phyloP scores from a whole-genome alignment of 2,113 vertebrate species.

The Chroicocephalus ridibundus region DNA sequence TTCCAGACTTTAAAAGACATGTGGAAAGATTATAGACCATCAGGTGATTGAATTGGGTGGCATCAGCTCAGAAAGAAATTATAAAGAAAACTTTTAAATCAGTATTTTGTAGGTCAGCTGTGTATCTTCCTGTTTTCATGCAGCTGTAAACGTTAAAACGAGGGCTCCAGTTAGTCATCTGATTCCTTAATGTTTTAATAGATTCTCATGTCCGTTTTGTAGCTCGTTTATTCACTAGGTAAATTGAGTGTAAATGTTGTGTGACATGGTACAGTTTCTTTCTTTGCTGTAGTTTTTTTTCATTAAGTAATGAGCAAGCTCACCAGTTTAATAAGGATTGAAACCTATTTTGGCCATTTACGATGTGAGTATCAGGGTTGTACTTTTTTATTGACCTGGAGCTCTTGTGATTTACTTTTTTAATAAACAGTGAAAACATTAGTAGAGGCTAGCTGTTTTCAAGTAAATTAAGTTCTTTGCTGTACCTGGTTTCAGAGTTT shows the following conservation, averaged over 20 bases:
- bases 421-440: slow-evolving; percentile 30
- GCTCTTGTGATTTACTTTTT: slow-evolving; percentile 30
- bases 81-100: not conserved
- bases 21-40: not conserved
- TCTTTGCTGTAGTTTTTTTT: not conserved
- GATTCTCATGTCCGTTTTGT: not conserved
- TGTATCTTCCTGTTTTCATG: not conserved
- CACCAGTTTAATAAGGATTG: not conserved
- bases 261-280: not conserved
- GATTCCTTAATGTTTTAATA: not conserved
- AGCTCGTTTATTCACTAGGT: not conserved
- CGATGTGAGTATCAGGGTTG: not conserved
- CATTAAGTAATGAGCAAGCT: not conserved
- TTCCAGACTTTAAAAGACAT: not conserved
- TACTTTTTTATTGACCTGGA: slow-evolving; percentile 6
- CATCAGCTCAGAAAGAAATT: not conserved
- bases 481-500: slow-evolving; percentile 1
- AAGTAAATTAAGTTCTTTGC: not conserved
- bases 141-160: not conserved
- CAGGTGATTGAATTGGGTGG: not conserved
- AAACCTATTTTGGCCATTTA: not conserved
- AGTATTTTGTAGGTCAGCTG: not conserved
- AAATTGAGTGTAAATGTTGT: not conserved
- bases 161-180: not conserved
- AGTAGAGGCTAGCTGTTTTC: not conserved